These are phyloP conservation scores for Tetramorium parvispinum DNA, from an alignment of 1,140 invertebrate genomes.

Conservation along the genomic window DNA sequence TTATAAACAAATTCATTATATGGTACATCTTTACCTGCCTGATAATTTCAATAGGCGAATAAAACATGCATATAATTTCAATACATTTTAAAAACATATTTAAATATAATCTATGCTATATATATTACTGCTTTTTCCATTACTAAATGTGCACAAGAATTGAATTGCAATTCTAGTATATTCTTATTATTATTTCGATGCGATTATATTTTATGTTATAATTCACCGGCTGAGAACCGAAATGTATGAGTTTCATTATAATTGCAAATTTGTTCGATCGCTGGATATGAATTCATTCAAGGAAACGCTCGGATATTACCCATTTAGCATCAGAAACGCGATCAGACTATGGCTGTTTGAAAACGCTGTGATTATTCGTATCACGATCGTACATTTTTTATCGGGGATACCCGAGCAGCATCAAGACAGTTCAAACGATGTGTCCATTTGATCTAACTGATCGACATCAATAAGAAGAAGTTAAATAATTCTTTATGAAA, in stretches of 20 bases:
- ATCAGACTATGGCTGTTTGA: slow-evolving; percentile 62
- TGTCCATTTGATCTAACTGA: slow-evolving; percentile 15
- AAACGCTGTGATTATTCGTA: slow-evolving; percentile 61
- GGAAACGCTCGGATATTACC: slow-evolving; percentile 73
- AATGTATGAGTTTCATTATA: slow-evolving; percentile 78
- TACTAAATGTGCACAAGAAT: neutral
- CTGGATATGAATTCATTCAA: slow-evolving; percentile 71
- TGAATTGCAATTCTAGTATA: neutral
- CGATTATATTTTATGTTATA: slow-evolving; percentile 10
- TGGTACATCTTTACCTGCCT: neutral
- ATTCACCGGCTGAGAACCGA: slow-evolving; percentile 37
- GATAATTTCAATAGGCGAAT: neutral
- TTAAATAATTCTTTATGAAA: neutral
- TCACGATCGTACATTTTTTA: slow-evolving; percentile 60
- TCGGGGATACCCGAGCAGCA: neutral
- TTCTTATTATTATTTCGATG: neutral
- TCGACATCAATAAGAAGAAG: neutral
- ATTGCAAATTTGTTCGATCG: slow-evolving; percentile 78
- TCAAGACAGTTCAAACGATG: neutral
- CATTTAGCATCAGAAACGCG: slow-evolving; percentile 74
- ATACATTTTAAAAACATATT: neutral
- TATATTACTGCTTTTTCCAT: neutral
- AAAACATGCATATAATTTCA: neutral
- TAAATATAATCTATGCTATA: neutral
- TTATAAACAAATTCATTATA: neutral